phyloP scores from a whole-genome alignment of 1,140 invertebrate genomes.

The Hermetia illucens region DNA sequence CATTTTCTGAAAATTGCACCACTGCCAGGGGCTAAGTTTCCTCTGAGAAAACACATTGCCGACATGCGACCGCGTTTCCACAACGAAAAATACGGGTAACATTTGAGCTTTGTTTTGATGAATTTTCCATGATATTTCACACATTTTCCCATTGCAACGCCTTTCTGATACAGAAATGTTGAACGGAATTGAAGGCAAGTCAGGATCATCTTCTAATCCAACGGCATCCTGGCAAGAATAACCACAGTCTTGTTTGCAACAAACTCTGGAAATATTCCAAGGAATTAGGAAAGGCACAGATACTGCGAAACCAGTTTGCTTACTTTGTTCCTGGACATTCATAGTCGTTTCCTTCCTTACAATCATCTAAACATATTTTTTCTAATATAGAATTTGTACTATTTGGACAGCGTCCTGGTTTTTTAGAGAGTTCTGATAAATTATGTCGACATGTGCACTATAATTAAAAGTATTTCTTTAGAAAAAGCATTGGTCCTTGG shows the following conservation, averaged over 20 bases:
- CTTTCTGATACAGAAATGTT: constrained; percentile 25
- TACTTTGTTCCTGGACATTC: not conserved
- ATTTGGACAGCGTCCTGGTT: constrained; percentile 1
- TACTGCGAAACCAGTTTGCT: too few relatives aligned
- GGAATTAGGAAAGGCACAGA: too few relatives aligned
- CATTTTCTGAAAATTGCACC: constrained; percentile 26
- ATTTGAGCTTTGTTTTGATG: not conserved
- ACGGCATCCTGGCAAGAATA: not conserved
- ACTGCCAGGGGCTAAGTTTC: constrained; percentile 36
- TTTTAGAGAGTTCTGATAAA: not conserved
- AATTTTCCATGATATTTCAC: constrained; percentile 16
- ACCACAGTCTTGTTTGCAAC: not conserved
- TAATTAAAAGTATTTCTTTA: not conserved
- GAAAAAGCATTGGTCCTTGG: not conserved
- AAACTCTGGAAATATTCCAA: too few relatives aligned
- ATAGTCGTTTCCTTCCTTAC: not conserved
- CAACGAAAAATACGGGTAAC: constrained; percentile 28
- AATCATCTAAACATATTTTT: not conserved
- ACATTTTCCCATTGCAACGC: constrained; percentile 18
- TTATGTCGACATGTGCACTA: not conserved
- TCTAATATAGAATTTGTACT: not conserved
- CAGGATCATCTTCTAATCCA: not conserved
- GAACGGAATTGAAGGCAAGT: constrained; percentile 30
- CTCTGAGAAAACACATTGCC: constrained; percentile 35
- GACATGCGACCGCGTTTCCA: constrained; percentile 41